These are phyloP conservation scores for Danio aesculapii DNA, from an alignment of 2,797 vertebrate species.

Conservation along the genomic window DNA sequence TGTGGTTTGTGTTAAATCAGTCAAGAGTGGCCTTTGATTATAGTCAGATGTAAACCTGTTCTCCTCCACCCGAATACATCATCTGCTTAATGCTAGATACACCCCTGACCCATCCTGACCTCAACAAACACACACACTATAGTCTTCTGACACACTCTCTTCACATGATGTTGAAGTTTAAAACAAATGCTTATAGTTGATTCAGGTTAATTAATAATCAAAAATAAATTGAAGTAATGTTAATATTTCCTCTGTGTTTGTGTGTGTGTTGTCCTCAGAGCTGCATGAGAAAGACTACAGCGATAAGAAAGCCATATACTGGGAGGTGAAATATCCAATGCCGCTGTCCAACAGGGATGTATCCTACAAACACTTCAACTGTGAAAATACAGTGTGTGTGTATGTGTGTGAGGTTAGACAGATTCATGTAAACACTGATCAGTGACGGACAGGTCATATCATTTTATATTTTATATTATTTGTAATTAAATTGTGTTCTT, in stretches of 20 bases:
- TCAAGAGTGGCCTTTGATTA: not conserved
- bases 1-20: conserved; percentile 24
- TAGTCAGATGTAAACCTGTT: not conserved
- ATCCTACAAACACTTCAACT: conserved; percentile 81
- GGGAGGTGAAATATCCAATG: conserved; percentile 93
- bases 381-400: not conserved
- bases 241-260: not conserved
- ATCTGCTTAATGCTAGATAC: not conserved
- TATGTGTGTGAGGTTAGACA: too few species aligned
- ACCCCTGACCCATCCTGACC: not conserved
- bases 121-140: not conserved
- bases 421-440: not conserved
- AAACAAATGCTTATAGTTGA: too few species aligned
- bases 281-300: conserved; percentile 79
- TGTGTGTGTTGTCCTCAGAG: conserved; percentile 70
- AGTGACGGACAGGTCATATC: not conserved
- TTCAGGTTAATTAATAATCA: not conserved
- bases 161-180: too few species aligned
- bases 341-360: conserved; percentile 93
- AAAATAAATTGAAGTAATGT: not conserved
- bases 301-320: conserved; percentile 85
- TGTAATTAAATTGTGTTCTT: not conserved
- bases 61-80: not conserved
- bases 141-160: too few species aligned
- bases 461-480: not conserved